phyloP scores from a whole-genome alignment of 2,888 invertebrate species.

The Trachelus stipa region DNA sequence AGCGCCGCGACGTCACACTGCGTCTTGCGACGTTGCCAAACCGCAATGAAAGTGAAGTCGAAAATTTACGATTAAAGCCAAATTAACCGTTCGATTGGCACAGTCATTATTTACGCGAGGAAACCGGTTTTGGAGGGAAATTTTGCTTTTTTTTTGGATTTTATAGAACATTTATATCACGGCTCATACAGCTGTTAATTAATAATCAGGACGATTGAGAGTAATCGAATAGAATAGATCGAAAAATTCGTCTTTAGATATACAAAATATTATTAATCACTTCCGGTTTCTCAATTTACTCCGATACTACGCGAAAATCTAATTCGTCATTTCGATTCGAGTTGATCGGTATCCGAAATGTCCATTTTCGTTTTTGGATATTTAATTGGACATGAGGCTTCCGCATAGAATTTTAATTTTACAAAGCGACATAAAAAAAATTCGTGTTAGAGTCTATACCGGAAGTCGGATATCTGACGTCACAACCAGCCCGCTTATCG shows the following conservation, averaged over 20 bases:
- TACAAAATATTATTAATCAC: not conserved
- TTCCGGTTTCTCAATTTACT: not conserved
- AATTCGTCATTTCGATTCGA: not conserved
- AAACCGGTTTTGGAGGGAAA: not conserved
- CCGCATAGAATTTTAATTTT: too few relatives aligned
- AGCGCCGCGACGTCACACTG: not conserved
- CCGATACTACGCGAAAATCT: not conserved
- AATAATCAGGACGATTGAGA: too few relatives aligned
- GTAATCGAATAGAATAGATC: not conserved
- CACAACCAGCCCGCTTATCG: too few relatives aligned
- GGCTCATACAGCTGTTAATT: too few relatives aligned
- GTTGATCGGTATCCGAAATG: not conserved
- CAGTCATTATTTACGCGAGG: not conserved
- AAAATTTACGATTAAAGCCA: not conserved
- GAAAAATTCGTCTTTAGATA: not conserved
- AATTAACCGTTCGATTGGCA: not conserved
- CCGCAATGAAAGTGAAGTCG: not conserved
- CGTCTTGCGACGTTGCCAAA: not conserved
- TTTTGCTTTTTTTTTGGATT: not conserved
- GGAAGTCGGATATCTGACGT: too few relatives aligned
- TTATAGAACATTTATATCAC: not conserved
- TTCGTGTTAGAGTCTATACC: too few relatives aligned
- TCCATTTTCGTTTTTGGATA: too few relatives aligned
- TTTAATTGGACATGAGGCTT: too few relatives aligned
- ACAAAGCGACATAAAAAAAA: too few relatives aligned